Conservation (phyloP, 2,888 invertebrate genomes). For the Caenorhabditis sp. region DNA sequence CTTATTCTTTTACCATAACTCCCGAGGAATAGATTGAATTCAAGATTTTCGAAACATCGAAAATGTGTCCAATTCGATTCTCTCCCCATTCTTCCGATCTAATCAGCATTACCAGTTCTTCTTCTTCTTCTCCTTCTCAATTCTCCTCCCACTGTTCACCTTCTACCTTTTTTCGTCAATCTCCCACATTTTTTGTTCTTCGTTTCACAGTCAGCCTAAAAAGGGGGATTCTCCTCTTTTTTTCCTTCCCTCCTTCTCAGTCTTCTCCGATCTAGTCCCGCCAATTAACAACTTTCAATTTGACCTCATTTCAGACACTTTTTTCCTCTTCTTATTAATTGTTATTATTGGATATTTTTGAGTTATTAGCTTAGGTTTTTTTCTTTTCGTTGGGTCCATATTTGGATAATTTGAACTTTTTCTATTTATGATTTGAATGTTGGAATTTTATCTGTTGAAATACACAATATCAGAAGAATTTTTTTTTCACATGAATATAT, state of each 20-base stretch:
- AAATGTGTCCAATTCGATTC: neutral
- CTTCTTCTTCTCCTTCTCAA: neutral
- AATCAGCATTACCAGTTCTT: neutral
- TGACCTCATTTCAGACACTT: neutral
- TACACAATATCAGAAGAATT: too few relatives aligned
- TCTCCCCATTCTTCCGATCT: neutral
- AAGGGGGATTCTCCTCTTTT: too few relatives aligned
- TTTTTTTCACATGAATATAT: too few relatives aligned
- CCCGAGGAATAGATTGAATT: too few relatives aligned
- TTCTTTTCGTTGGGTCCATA: too few relatives aligned
- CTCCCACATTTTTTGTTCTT: neutral
- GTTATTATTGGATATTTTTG: neutral
- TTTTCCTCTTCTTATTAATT: neutral
- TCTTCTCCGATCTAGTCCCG: neutral
- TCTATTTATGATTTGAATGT: too few relatives aligned
- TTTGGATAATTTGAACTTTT: too few relatives aligned
- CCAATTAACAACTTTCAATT: constrained; percentile 1
- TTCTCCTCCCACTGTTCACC: too few relatives aligned
- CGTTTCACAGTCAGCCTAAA: neutral
- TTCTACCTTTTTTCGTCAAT: neutral
- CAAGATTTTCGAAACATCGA: too few relatives aligned
- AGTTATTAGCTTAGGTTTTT: neutral
- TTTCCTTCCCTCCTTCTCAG: neutral
- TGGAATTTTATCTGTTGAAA: too few relatives aligned
- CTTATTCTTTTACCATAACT: too few relatives aligned